phyloP scores from a whole-genome alignment of 1,140 invertebrate genomes.

The Drosophila aff. region DNA sequence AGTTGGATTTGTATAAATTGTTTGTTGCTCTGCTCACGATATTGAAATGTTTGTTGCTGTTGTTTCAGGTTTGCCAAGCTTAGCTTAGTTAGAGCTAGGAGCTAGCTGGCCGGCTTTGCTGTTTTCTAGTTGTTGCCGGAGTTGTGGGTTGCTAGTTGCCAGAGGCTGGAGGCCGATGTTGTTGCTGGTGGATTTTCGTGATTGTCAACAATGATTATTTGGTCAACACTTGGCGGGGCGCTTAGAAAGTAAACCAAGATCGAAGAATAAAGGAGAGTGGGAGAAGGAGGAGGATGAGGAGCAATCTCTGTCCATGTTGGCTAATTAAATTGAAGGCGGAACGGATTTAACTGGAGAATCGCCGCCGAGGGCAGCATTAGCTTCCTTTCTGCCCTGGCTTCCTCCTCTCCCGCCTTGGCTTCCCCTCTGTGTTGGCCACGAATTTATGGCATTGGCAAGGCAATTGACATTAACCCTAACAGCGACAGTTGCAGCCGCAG shows the following conservation, averaged over 20 bases:
- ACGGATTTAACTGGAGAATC: slow-evolving; percentile 27
- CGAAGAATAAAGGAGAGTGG: background rate
- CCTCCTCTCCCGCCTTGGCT: background rate
- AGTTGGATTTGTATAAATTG: slow-evolving; percentile 79
- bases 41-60: slow-evolving; percentile 72
- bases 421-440: slow-evolving; percentile 14
- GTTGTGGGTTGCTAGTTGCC: slow-evolving; percentile 23
- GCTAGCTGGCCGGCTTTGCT: slow-evolving; percentile 22
- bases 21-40: slow-evolving; percentile 67
- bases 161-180: slow-evolving; percentile 5
- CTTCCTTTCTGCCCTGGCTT: slow-evolving; percentile 5
- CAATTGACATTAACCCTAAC: slow-evolving; percentile 82
- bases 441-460: slow-evolving; percentile 73
- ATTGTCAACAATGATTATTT: slow-evolving; percentile 82
- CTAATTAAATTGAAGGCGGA: slow-evolving; percentile 76
- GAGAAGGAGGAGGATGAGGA: background rate
- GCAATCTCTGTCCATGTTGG: slow-evolving; percentile 37
- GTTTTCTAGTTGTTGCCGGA: slow-evolving; percentile 24
- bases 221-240: slow-evolving; percentile 63
- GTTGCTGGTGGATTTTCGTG: slow-evolving; percentile 58
- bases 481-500: slow-evolving; percentile 67
- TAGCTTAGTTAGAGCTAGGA: background rate
- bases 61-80: slow-evolving; percentile 17
- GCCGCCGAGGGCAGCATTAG: slow-evolving; percentile 51
- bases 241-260: slow-evolving; percentile 55